A percentile compares a stretch with the other conserved stretches of the same genome.
These are phyloP conservation scores for Oxyruncus cristatus DNA, from an alignment of 2,113 vertebrate genomes.

Conservation along the genomic window DNA sequence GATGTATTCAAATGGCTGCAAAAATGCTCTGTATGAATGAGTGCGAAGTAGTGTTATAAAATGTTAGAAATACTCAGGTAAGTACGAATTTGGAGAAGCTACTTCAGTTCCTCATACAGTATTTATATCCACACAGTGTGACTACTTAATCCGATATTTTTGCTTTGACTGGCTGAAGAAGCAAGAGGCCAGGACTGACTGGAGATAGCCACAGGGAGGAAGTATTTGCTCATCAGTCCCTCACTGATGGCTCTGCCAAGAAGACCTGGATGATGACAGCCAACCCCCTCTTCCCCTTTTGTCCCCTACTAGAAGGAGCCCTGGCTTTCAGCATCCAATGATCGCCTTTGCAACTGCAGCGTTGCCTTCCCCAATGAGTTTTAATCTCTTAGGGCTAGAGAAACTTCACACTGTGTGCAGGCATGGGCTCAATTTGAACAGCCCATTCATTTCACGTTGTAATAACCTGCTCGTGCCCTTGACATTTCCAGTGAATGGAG, in stretches of 20 bases:
- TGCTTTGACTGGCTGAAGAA: neutral
- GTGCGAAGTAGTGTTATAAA: neutral
- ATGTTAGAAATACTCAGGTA: neutral
- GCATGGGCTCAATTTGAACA: neutral
- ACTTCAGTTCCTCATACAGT: neutral
- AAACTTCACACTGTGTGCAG: fast-evolving
- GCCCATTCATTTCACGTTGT: slow-evolving; percentile 8
- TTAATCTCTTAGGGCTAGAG: neutral
- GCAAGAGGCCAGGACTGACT: fast-evolving
- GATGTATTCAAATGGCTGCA: neutral
- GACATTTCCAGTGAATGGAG: slow-evolving; percentile 43
- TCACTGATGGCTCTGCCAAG: neutral
- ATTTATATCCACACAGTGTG: fast-evolving
- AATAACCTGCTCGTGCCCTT: slow-evolving; percentile 58
- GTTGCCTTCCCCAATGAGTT: neutral
- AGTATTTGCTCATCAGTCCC: neutral
- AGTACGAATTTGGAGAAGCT: neutral
- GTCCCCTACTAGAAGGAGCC: neutral
- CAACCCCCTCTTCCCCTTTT: fast-evolving
- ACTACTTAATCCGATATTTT: neutral
- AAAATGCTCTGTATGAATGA: neutral
- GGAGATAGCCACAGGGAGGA: neutral
- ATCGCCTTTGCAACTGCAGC: neutral
- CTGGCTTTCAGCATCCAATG: fast-evolving
- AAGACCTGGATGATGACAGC: neutral